phyloP scores from a whole-genome alignment of 1,140 invertebrate species.

The Chrysoperla carnea region DNA sequence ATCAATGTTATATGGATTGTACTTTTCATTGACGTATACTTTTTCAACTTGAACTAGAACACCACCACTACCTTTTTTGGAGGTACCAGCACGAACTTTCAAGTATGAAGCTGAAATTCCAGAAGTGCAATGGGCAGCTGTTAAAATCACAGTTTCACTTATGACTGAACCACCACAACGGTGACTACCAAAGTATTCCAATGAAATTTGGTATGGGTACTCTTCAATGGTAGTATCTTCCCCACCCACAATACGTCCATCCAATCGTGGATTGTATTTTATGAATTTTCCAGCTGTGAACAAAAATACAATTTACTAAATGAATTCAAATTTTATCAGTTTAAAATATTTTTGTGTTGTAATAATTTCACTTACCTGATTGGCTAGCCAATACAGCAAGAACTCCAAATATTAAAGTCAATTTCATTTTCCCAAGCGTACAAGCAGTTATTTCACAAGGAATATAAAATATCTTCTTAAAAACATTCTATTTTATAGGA shows the following conservation, averaged over 20 bases:
- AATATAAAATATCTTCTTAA: too few relatives aligned
- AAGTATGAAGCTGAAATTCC: conserved; percentile 11
- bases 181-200: conserved; percentile 23
- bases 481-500: too few relatives aligned
- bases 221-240: conserved; percentile 19
- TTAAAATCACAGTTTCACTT: conserved; percentile 23
- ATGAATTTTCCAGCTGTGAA: too few relatives aligned
- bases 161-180: conserved; percentile 41
- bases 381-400: too few relatives aligned
- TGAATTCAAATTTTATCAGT: too few relatives aligned
- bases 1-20: neutral
- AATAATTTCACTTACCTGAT: too few relatives aligned
- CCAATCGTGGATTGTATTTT: neutral
- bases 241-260: conserved; percentile 25
- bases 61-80: neutral
- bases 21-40: neutral
- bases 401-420: too few relatives aligned
- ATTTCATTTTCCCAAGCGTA: too few relatives aligned
- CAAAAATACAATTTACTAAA: too few relatives aligned
- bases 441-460: too few relatives aligned
- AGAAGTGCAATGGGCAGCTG: conserved; percentile 28
- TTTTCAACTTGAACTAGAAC: neutral
- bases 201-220: conserved; percentile 25
- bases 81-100: conserved; percentile 17
- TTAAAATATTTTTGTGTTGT: too few relatives aligned